Base-by-base conservation (phyloP, 2,113 vertebrate species). In the Symphodus melops region DNA sequence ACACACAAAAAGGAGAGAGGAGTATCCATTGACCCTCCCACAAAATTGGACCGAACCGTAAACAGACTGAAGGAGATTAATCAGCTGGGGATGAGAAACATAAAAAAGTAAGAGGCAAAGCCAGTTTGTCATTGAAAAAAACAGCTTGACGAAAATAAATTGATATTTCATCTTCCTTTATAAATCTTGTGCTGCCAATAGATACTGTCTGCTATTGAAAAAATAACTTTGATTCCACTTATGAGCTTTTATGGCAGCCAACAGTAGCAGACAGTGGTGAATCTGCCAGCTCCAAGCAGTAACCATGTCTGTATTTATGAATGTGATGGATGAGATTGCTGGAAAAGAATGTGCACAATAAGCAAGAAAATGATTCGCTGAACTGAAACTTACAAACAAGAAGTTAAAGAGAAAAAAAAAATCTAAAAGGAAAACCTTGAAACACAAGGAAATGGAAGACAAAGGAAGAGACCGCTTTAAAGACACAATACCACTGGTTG, bases 1-100 rank as follows among this genome's bases (percentile, higher is more conserved):
- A 23, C 28, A 51, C 39, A 72, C 53, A 79, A 49, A 48, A 72
- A 68, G 53, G 17, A 68, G 33, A 33, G 37, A 0, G 4, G 64
- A 75, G 57, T 59, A 55, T 65, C 58, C 58, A 63, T 68, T 56
- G 68, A 37, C 37, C 25, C 54, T 25, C 64, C 62, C 66, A 70
- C 39, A 51, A 66, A 78, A 71, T 57, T 61, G 62, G 64, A 76
- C 74, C 67, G 55, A 65, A 60, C 36, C 60, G 60, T 55, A 51
- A 78, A 75, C 74, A 72, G 70, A 77, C 54, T 78, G 61, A 53
- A 19, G 60, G 23, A 66, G 52, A 69, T 65, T 46, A 77, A 77
- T 74, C 58, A 78, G 64, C 61, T 55, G 36, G 17, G 25, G 17
- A 65, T 57, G 17, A 23, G 41, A 55, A 20, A 44, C 5, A 21